phyloP scores from a whole-genome alignment of 2,113 vertebrate species.

The Elachura formosa region DNA sequence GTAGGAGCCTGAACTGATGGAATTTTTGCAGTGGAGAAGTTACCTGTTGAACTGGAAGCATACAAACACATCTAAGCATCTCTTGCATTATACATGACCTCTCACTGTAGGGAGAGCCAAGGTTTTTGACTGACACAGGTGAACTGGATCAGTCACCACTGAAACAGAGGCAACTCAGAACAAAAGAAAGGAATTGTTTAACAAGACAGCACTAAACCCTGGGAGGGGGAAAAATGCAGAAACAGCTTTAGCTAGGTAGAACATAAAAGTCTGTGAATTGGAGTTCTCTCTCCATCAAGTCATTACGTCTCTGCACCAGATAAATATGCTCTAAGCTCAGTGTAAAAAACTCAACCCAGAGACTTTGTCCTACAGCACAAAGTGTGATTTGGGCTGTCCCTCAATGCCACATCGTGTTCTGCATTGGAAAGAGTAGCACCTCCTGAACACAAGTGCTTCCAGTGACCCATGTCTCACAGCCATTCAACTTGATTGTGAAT shows the following conservation, averaged over 20 bases:
- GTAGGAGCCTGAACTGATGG: neutral
- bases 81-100: neutral
- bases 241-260: neutral
- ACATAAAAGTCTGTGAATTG: neutral
- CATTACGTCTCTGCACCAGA: neutral
- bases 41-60: neutral
- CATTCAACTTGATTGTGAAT: no score
- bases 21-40: neutral
- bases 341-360: neutral
- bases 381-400: neutral
- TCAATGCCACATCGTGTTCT: rapidly evolving
- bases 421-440: rapidly evolving
- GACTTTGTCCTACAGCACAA: neutral
- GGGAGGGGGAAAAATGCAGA: neutral
- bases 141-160: neutral
- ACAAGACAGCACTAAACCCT: neutral
- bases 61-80: neutral
- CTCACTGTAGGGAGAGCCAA: neutral
- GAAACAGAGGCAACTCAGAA: neutral
- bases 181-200: neutral
- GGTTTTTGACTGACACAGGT: neutral
- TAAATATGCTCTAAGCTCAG: neutral
- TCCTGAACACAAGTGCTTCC: neutral
- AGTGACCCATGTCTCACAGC: neutral
- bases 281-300: neutral